These are phyloP conservation scores for Oncorhynchus kisutch DNA, from an alignment of 2,113 vertebrate species.

Conservation along the genomic window DNA sequence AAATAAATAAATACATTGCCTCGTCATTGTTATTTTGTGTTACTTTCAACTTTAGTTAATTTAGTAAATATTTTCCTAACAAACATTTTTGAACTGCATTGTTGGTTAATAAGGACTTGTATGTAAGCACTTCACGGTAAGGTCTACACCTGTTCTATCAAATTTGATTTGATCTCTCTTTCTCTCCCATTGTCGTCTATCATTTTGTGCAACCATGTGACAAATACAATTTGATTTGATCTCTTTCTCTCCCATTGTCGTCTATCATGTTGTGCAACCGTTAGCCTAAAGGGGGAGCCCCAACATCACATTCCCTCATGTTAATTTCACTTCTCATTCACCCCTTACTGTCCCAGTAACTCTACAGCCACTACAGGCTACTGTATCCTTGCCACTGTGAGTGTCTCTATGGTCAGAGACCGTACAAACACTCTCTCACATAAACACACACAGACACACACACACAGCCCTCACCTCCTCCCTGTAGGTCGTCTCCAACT, in stretches of 20 bases:
- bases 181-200: neutral
- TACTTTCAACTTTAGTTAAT: too few relatives aligned
- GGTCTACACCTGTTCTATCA: too few relatives aligned
- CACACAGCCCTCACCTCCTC: too few relatives aligned
- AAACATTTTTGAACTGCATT: too few relatives aligned
- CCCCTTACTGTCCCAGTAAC: neutral
- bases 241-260: neutral
- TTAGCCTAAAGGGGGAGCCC: slow-evolving; percentile 75
- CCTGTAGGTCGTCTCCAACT: too few relatives aligned
- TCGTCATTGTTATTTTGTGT: too few relatives aligned
- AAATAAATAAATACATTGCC: too few relatives aligned
- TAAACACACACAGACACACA: neutral
- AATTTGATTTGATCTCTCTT: neutral
- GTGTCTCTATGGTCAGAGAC: too few relatives aligned
- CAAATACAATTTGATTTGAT: neutral
- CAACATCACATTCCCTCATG: slow-evolving; percentile 58
- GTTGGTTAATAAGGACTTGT: too few relatives aligned
- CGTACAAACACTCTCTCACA: neutral
- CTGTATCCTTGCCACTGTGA: neutral
- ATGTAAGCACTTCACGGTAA: too few relatives aligned
- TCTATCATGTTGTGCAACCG: slow-evolving; percentile 29
- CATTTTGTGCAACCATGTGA: slow-evolving; percentile 37
- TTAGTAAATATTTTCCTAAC: too few relatives aligned
- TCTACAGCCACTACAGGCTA: neutral
- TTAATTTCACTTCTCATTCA: neutral